Percentiles rank a stretch among this genome's conserved stretches.
phyloP scores from a whole-genome alignment of 2,888 invertebrate species.

The Prosapia bicincta region DNA sequence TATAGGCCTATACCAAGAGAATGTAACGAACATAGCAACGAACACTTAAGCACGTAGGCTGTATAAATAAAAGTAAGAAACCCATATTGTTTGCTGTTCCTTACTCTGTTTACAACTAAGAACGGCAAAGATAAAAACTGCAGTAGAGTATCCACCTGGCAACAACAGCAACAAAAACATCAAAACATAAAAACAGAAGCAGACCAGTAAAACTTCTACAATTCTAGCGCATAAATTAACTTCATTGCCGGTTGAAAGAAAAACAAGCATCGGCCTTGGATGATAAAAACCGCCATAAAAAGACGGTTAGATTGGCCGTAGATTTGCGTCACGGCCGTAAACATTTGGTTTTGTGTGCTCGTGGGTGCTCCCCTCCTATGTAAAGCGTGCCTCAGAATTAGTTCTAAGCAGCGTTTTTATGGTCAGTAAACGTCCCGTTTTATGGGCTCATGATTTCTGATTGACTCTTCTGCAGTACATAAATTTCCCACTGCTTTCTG shows the following conservation, averaged over 20 bases:
- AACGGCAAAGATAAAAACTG: too few relatives aligned
- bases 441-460: not conserved
- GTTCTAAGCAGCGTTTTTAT: not conserved
- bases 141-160: too few relatives aligned
- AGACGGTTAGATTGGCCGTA: not conserved
- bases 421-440: not conserved
- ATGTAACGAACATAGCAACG: too few relatives aligned
- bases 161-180: not conserved
- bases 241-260: not conserved
- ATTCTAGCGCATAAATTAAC: not conserved
- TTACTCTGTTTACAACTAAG: too few relatives aligned
- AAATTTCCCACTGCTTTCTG: not conserved
- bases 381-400: not conserved
- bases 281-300: not conserved
- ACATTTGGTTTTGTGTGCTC: constrained; percentile 2
- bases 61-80: too few relatives aligned
- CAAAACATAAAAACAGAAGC: not conserved
- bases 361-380: not conserved
- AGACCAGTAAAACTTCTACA: not conserved
- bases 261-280: not conserved
- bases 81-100: too few relatives aligned
- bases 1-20: too few relatives aligned
- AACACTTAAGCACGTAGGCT: too few relatives aligned
- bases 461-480: not conserved
- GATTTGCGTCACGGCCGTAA: not conserved